phyloP scores from a whole-genome alignment of 2,888 invertebrate genomes.

The Galerucella nymphaeae region DNA sequence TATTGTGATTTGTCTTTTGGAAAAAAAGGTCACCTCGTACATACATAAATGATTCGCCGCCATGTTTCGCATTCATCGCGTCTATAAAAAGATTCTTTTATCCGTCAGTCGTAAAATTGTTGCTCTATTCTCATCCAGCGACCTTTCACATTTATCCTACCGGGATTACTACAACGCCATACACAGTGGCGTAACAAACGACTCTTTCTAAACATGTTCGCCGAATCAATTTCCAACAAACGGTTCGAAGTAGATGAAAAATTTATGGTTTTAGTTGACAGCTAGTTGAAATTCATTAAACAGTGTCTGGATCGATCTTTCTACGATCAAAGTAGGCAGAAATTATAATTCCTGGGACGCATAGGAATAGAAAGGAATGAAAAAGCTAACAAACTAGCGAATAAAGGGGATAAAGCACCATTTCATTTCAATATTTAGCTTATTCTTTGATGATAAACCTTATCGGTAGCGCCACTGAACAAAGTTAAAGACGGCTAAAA shows the following conservation, averaged over 20 bases:
- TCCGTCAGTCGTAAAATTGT: slow-evolving; percentile 39
- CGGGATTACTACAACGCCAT: slow-evolving; percentile 30
- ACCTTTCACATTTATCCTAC: slow-evolving; percentile 38
- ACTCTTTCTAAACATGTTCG: not conserved
- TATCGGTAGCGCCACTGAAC: not conserved
- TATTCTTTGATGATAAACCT: not conserved
- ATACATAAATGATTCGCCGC: slow-evolving; percentile 33
- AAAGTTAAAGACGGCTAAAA: slow-evolving; percentile 2
- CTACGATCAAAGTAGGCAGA: no score
- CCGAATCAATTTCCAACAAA: no score
- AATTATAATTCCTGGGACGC: no score
- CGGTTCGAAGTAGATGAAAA: no score
- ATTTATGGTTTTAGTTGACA: no score
- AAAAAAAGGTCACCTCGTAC: slow-evolving; percentile 25
- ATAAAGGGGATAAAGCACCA: no score
- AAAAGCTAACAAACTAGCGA: no score
- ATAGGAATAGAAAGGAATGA: no score
- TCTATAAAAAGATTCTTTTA: slow-evolving; percentile 42
- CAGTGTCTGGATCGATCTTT: no score
- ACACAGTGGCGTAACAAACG: not conserved
- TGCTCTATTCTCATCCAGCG: slow-evolving; percentile 37
- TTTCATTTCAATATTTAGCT: not conserved
- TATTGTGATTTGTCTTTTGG: not conserved
- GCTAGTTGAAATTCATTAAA: no score
- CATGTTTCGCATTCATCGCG: slow-evolving; percentile 34